Percentiles rank a stretch among this genome's conserved stretches.
Conservation (phyloP, 2,888 invertebrate species). For the Callimorpha dominula region DNA sequence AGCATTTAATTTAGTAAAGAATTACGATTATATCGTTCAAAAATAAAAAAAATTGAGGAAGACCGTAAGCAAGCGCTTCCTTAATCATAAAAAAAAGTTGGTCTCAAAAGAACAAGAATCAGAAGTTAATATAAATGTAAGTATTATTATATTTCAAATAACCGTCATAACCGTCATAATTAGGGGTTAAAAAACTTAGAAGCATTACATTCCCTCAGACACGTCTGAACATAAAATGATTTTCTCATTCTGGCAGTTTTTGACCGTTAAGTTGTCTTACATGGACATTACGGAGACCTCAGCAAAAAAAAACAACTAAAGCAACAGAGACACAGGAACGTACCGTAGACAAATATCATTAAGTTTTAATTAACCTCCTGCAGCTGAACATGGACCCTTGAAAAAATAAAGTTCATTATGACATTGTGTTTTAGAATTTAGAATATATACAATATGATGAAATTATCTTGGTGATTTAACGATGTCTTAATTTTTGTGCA, state of each 20-base stretch:
- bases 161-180: no score
- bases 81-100: background rate
- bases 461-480: background rate
- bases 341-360: conserved; percentile 27
- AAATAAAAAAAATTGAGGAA: background rate
- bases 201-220: background rate
- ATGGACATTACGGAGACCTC: conserved; percentile 20
- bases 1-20: background rate
- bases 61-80: background rate
- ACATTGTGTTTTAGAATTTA: background rate
- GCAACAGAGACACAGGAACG: background rate
- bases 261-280: conserved; percentile 35
- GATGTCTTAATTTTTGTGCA: background rate
- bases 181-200: background rate
- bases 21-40: background rate
- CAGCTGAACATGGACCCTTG: conserved; percentile 4
- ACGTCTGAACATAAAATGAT: conserved; percentile 26
- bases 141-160: background rate
- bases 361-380: conserved; percentile 37
- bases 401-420: background rate
- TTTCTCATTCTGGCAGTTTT: conserved; percentile 22
- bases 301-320: no score
- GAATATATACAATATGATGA: background rate
- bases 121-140: background rate
- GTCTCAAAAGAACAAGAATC: background rate